Evolutionary conservation across 2,888 invertebrate species (phyloP).

Genomic region (Hirtodrosophila cameraria): DNA sequence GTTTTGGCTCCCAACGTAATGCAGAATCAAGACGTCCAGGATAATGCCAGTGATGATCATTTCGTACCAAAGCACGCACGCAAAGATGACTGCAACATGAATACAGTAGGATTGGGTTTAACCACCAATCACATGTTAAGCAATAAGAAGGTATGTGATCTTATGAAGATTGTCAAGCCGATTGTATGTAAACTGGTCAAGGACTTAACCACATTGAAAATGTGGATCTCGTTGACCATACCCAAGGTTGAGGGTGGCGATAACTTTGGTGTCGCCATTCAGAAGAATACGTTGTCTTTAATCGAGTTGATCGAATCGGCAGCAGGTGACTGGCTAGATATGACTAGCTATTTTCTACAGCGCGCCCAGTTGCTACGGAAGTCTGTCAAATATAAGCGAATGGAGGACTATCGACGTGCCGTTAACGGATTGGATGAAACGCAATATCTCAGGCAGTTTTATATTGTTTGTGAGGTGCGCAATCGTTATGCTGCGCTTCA

Average conservation of each 20-base stretch:
- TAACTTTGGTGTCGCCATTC: constrained; percentile 99
- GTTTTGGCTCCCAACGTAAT: constrained; percentile 85
- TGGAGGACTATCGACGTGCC: constrained; percentile 96
- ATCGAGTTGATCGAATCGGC: constrained; percentile 97
- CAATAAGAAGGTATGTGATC: constrained; percentile 93
- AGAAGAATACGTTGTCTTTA: constrained; percentile 99
- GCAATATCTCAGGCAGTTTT: constrained; percentile 96
- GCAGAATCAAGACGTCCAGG: constrained; percentile 80
- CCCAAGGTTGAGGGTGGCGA: constrained; percentile 99
- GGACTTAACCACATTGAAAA: constrained; percentile 92
- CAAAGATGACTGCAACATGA: constrained; percentile 82
- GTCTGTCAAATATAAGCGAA: constrained; percentile 98
- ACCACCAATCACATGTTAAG: constrained; percentile 93
- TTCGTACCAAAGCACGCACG: constrained; percentile 87
- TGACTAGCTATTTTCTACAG: constrained; percentile 96
- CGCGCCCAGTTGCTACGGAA: constrained; percentile 93
- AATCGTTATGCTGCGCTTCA: constrained; percentile 99
- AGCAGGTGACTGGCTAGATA: constrained; percentile 96
- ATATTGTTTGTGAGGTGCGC: constrained; percentile 97
- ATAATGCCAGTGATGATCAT: constrained; percentile 79
- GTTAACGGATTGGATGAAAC: constrained; percentile 98
- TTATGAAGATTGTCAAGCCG: constrained; percentile 96
- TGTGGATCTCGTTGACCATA: constrained; percentile 99
- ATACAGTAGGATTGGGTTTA: constrained; percentile 90
- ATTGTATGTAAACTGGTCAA: constrained; percentile 97